phyloP scores from a whole-genome alignment of 2,888 invertebrate species.

The Allophyes oxyacanthae region DNA sequence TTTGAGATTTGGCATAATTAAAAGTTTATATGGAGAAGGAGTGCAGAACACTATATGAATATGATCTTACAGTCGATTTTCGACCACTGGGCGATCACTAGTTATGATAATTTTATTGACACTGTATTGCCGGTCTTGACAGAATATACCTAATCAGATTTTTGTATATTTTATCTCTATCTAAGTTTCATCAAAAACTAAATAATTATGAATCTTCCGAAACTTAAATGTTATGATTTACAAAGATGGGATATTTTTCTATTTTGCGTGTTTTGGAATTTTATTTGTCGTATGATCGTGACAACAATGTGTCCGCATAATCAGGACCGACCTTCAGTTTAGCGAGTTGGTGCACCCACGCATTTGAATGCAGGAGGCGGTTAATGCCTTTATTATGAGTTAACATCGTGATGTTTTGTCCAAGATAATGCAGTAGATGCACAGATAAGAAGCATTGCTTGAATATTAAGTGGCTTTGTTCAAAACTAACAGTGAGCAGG shows the following conservation, averaged over 20 bases:
- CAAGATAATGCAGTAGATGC: constrained; percentile 33
- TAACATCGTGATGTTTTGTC: constrained; percentile 44
- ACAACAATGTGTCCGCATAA: constrained; percentile 22
- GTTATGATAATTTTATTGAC: too few species aligned
- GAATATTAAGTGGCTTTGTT: constrained; percentile 40
- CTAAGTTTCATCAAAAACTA: too few species aligned
- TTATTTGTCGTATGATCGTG: constrained; percentile 38
- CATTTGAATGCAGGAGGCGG: constrained; percentile 16
- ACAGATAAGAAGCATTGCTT: constrained; percentile 41
- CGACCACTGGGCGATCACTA: too few species aligned
- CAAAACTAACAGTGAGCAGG: constrained; percentile 20
- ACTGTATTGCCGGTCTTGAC: too few species aligned
- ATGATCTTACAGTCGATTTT: too few species aligned
- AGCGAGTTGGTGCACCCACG: constrained; percentile 24
- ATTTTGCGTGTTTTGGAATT: constrained; percentile 37
- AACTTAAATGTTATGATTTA: neutral
- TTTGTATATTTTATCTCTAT: too few species aligned
- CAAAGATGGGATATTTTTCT: constrained; percentile 21
- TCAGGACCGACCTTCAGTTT: constrained; percentile 20
- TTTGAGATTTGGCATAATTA: too few species aligned
- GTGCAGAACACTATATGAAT: too few species aligned
- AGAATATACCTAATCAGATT: too few species aligned
- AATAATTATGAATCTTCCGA: too few species aligned
- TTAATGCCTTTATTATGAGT: constrained; percentile 26
- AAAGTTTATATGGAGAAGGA: too few species aligned